Conservation (phyloP, 2,888 invertebrate species). For the Cephus sareptanus region DNA sequence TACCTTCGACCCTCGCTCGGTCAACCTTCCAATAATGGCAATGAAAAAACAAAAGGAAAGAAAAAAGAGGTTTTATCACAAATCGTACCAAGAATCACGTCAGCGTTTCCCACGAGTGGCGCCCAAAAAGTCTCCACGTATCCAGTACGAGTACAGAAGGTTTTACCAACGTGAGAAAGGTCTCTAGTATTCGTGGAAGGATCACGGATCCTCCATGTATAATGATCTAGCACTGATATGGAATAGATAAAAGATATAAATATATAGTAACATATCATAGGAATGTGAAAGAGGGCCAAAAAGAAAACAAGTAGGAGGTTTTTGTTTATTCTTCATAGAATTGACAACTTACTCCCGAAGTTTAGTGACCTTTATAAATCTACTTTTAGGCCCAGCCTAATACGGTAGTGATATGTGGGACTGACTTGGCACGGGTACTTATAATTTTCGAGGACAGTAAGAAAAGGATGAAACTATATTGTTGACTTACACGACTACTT, state of each 20-base stretch:
- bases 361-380: background rate
- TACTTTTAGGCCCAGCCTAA: background rate
- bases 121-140: background rate
- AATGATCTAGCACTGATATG: background rate
- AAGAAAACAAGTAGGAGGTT: background rate
- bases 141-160: background rate
- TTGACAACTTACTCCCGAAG: background rate
- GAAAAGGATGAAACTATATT: background rate
- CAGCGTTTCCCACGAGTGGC: background rate
- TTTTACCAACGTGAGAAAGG: background rate
- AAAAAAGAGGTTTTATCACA: background rate
- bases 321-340: background rate
- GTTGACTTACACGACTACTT: conserved; percentile 2
- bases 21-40: background rate
- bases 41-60: background rate
- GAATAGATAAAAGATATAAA: background rate
- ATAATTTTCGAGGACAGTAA: background rate
- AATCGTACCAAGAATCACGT: background rate
- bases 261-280: background rate
- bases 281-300: background rate
- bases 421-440: background rate
- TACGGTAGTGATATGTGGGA: background rate
- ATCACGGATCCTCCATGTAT: background rate
- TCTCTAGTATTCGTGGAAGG: background rate
- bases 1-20: background rate